Conservation (phyloP, 2,888 invertebrate species). For the Hecatera dysodea region DNA sequence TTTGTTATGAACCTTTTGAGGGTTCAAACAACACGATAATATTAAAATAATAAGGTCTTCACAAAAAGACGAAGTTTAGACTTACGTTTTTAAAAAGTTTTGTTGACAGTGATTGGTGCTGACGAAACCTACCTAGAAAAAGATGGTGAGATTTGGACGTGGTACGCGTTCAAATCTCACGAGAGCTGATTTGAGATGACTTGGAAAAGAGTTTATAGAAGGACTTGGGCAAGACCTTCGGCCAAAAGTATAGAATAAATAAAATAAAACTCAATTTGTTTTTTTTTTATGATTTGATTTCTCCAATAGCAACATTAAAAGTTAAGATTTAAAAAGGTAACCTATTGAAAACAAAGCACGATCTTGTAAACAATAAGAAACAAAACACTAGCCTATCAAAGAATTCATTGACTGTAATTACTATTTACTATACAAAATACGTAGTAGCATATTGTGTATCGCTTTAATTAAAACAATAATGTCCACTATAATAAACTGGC, state of each 20-base stretch:
- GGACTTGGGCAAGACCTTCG: no score
- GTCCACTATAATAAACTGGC: slow-evolving; percentile 54
- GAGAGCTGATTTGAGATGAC: no score
- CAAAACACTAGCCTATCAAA: slow-evolving; percentile 33
- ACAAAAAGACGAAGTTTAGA: no score
- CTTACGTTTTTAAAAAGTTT: no score
- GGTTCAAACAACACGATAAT: not conserved
- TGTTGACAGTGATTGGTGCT: no score
- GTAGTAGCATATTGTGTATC: slow-evolving; percentile 49
- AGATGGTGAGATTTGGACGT: no score
- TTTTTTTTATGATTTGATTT: no score
- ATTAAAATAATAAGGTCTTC: not conserved
- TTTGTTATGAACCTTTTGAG: not conserved
- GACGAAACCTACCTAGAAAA: no score
- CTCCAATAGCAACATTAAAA: not conserved
- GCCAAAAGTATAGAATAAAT: no score
- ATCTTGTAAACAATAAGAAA: slow-evolving; percentile 35
- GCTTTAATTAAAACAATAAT: slow-evolving; percentile 67
- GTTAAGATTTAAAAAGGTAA: not conserved
- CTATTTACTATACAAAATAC: slow-evolving; percentile 53
- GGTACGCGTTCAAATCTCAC: no score
- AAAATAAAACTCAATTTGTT: no score
- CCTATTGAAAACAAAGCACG: slow-evolving; percentile 22
- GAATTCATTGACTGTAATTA: slow-evolving; percentile 61
- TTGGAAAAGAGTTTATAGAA: no score